Conservation (phyloP, 2,888 invertebrate species). For the Nemurella pictetii region DNA sequence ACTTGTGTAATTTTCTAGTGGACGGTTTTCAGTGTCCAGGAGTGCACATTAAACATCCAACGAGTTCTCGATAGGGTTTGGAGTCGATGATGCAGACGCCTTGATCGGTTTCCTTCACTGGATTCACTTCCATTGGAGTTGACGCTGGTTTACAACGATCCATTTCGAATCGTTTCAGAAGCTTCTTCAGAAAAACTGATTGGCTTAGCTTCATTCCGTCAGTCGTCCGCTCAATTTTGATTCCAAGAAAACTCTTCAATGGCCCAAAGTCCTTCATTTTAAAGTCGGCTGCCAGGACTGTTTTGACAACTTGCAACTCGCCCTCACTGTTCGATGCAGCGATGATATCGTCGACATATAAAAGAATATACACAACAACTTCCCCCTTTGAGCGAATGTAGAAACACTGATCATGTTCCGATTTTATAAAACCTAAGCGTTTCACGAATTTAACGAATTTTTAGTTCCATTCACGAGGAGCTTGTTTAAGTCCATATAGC, state of each 20-base stretch:
- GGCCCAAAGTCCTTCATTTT: constrained; percentile 46
- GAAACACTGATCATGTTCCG: constrained; percentile 45
- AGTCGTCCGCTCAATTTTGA: constrained; percentile 42
- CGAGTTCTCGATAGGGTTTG: constrained; percentile 41
- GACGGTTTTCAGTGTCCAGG: too few relatives aligned
- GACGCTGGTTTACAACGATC: constrained; percentile 43
- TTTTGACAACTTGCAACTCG: constrained; percentile 42
- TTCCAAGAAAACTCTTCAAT: constrained; percentile 44
- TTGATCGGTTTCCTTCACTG: not conserved
- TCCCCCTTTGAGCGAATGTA: constrained; percentile 40
- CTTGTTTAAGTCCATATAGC: constrained; percentile 48
- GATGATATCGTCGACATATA: constrained; percentile 47
- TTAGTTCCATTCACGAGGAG: constrained; percentile 46
- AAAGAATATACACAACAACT: constrained; percentile 40
- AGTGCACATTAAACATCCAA: constrained; percentile 43
- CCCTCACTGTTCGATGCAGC: constrained; percentile 41
- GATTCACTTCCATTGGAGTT: constrained; percentile 44
- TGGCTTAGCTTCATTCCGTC: constrained; percentile 38
- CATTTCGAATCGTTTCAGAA: constrained; percentile 46
- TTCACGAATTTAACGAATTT: constrained; percentile 42
- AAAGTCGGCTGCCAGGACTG: constrained; percentile 43
- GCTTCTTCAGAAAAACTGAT: constrained; percentile 42
- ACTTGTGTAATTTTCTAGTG: too few relatives aligned
- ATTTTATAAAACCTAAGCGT: constrained; percentile 41
- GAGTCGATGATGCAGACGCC: constrained; percentile 11